A percentile compares a stretch with the other conserved stretches of the same genome.
Evolutionary conservation across 2,113 vertebrate species (phyloP).

Genomic region (Grus americana): DNA sequence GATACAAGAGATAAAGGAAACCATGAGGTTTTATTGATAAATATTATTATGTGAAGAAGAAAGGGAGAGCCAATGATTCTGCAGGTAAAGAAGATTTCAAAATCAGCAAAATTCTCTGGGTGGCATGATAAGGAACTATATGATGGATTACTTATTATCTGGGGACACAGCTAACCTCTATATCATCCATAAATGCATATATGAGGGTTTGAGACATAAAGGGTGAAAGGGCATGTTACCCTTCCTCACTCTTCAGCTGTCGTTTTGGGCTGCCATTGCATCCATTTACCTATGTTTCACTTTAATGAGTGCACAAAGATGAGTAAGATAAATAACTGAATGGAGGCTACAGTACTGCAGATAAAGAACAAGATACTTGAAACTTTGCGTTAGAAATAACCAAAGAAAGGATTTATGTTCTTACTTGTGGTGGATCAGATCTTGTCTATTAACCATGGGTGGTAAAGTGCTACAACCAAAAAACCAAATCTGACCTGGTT

Average conservation of each 20-base stretch:
- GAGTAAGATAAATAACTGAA: neutral
- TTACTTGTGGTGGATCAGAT: neutral
- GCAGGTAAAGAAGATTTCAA: neutral
- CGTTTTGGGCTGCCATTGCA: neutral
- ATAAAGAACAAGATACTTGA: neutral
- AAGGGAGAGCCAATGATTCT: neutral
- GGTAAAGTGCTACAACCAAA: neutral
- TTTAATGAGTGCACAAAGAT: neutral
- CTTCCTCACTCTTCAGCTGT: neutral
- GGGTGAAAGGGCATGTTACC: neutral
- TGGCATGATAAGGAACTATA: neutral
- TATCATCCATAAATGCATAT: neutral
- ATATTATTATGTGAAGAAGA: neutral
- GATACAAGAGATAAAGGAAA: neutral
- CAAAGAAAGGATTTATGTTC: neutral
- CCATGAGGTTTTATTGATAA: neutral
- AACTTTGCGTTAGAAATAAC: neutral
- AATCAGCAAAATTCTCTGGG: neutral
- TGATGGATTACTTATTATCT: neutral
- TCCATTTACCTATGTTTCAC: neutral
- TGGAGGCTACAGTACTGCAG: neutral
- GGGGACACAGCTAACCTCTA: neutral
- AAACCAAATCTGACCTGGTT: neutral
- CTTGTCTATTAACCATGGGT: neutral
- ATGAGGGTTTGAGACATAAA: neutral